A percentile compares a stretch with the other conserved stretches of the same genome.
These are phyloP conservation scores for Lycaena phlaeas DNA, from an alignment of 2,888 invertebrate species.

Conservation along the genomic window DNA sequence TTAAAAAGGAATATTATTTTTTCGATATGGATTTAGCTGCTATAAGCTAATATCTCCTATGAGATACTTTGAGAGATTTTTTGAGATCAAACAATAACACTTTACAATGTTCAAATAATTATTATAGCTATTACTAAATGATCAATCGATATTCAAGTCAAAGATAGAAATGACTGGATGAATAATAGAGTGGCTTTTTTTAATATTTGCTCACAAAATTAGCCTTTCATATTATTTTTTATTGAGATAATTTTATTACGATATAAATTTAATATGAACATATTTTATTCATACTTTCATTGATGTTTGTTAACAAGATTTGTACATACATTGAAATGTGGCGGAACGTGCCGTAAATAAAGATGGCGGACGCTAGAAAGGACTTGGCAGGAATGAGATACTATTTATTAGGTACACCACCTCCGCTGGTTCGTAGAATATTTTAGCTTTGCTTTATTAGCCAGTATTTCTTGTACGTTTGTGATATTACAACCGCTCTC, in stretches of 20 bases:
- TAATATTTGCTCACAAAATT: too few species aligned
- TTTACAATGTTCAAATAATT: too few species aligned
- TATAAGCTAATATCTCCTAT: too few species aligned
- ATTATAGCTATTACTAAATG: too few species aligned
- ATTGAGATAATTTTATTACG: neutral
- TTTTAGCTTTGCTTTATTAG: constrained; percentile 21
- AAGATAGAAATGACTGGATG: too few species aligned
- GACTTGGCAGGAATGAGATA: constrained; percentile 35
- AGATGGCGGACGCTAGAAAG: constrained; percentile 42
- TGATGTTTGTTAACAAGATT: constrained; percentile 16
- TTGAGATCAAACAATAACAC: too few species aligned
- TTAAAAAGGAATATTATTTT: too few species aligned
- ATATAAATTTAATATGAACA: neutral
- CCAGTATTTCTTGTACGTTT: constrained; percentile 11
- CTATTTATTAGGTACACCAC: constrained; percentile 31
- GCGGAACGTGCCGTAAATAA: constrained; percentile 60
- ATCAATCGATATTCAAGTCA: too few species aligned
- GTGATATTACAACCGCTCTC: constrained; percentile 10
- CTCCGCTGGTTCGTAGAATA: constrained; percentile 23
- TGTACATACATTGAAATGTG: constrained; percentile 32
- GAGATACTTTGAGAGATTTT: too few species aligned
- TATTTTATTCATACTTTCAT: neutral
- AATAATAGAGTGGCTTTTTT: too few species aligned
- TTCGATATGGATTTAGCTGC: too few species aligned
- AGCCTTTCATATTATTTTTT: too few species aligned